A percentile compares a stretch with the other conserved stretches of the same genome.
Conservation (phyloP, 2,797 vertebrate genomes). For the Tauraco hartlaubi region DNA sequence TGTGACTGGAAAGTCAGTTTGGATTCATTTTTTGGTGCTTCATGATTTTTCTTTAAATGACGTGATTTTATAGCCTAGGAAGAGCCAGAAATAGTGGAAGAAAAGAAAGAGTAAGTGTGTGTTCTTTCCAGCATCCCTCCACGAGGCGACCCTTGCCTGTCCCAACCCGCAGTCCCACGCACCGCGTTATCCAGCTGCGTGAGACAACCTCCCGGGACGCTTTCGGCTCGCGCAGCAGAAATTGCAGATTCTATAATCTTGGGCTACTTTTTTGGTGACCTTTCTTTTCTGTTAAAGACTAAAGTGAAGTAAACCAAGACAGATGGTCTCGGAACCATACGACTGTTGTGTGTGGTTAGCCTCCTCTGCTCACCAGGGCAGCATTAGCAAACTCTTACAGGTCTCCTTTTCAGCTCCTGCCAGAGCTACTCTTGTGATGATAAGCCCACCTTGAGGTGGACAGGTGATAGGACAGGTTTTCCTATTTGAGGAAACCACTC, state of each 20-base stretch:
- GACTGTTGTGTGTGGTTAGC: neutral
- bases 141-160: neutral
- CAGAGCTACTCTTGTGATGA: neutral
- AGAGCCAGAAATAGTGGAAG: conserved; percentile 2
- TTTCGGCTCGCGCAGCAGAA: neutral
- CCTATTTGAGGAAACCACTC: neutral
- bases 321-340: neutral
- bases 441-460: too few relatives aligned
- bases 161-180: neutral
- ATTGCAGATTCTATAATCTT: neutral
- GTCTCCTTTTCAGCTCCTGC: neutral
- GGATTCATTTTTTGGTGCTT: conserved; percentile 15
- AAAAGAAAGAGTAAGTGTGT: neutral
- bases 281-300: conserved; percentile 5
- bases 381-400: neutral
- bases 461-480: neutral
- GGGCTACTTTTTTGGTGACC: neutral
- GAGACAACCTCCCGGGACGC: neutral
- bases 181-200: neutral
- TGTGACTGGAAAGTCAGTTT: conserved; percentile 55
- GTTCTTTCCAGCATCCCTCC: conserved; percentile 3
- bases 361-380: neutral
- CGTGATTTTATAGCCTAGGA: conserved; percentile 12
- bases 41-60: conserved; percentile 13
- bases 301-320: neutral